Base-by-base conservation (phyloP, 2,888 invertebrate genomes). In the Germaria angustata region DNA sequence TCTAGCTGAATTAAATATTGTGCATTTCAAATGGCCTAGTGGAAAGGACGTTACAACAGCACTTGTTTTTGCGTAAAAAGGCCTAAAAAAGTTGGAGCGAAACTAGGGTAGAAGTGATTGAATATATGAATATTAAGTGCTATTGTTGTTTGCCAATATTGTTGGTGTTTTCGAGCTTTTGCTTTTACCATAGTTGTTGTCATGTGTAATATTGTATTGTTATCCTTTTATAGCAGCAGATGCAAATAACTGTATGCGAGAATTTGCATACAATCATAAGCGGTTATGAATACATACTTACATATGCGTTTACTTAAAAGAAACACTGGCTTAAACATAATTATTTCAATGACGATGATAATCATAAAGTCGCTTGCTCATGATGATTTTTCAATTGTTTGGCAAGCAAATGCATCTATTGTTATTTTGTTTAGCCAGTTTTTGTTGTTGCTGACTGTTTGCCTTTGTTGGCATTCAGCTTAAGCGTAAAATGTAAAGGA, bases 351-450 rank as follows among this genome's bases (percentile, higher is more conserved):
- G 17, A 61, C 22, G 41, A 63, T 41, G 13, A 75, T 44, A 34
- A 17, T 55, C 3, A 9, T 17, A n/a, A 20, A 15, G 51, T 22
- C 41, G 17, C 13, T 34, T 28, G n/a, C 46, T 34, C 34, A 28
- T 46, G 49, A 66, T 59, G 49, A 69, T 46, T 9, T 41, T 49
- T 65, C 61, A 65, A 79, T 79, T 79, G 63, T 71, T 65, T 65
- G 53, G 53, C 78, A 49, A 46, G 34, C 24, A 53, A 61, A 63
- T 71, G 32, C 55, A 65, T 34, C 7, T 61, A 51, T 51, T 71
- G 46, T 78, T 71, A 44, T 78, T 63, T 55, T 55, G 13, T 69
- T 63, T 36, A 46, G 39, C 32, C 20, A 28, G 13, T 20, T 63
- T 3, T 59, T 59, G 46, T 32, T 63, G 15, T 17, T 68, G 44